Evolutionary conservation across 1,140 invertebrate genomes (phyloP).

Genomic region (Portunus trituberculatus): DNA sequence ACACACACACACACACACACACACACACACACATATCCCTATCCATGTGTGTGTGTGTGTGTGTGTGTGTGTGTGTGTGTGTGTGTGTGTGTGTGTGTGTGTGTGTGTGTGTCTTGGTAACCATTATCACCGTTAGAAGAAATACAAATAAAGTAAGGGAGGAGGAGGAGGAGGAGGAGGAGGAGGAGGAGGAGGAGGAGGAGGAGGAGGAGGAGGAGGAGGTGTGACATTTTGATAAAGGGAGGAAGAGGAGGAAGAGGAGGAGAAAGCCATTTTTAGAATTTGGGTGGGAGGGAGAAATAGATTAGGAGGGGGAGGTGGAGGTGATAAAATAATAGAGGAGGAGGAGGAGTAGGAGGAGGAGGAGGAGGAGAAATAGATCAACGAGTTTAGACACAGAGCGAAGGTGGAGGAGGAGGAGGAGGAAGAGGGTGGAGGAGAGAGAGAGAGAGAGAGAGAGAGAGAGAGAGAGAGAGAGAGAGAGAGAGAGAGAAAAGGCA

Average conservation of each 20-base stretch:
- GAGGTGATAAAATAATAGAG: not conserved
- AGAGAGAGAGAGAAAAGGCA: too few species aligned
- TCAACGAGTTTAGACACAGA: too few species aligned
- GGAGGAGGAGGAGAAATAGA: too few species aligned
- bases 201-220: not conserved
- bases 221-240: not conserved
- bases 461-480: too few species aligned
- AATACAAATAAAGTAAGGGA: not conserved
- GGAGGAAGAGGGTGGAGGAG: too few species aligned
- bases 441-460: too few species aligned
- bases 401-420: too few species aligned
- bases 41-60: not conserved
- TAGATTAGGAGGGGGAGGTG: not conserved
- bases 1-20: slow-evolving; percentile 23
- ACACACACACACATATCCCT: not conserved
- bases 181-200: not conserved
- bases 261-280: not conserved
- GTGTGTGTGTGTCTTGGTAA: too few species aligned
- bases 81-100: not conserved
- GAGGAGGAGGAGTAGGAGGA: too few species aligned
- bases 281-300: not conserved
- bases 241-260: not conserved
- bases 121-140: not conserved
- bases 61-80: not conserved
- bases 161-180: too few species aligned